These are phyloP conservation scores for Thymallus thymallus DNA, from an alignment of 2,113 vertebrate genomes.

Conservation along the genomic window DNA sequence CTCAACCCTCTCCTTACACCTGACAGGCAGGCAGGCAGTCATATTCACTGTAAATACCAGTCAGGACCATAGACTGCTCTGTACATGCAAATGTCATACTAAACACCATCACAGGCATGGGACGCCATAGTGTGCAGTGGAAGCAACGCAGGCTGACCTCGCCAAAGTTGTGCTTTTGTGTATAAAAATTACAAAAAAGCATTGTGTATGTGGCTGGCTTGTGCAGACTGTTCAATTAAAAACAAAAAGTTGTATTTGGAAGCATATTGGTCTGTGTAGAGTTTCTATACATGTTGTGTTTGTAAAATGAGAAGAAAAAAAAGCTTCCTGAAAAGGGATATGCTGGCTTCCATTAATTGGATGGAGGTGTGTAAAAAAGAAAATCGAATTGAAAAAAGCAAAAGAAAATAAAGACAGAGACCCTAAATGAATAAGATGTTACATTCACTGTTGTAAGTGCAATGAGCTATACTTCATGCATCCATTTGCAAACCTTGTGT, in stretches of 20 bases:
- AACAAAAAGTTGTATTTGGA: constrained; percentile 67
- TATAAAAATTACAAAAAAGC: constrained; percentile 43
- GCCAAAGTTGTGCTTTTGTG: constrained; percentile 59
- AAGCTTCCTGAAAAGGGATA: constrained; percentile 41
- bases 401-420: constrained; percentile 60
- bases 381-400: constrained; percentile 8
- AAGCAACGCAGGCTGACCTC: constrained; percentile 52
- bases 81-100: constrained; percentile 73
- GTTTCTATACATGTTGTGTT: constrained; percentile 80
- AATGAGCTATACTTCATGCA: constrained; percentile 88
- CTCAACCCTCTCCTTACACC: constrained; percentile 19
- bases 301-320: constrained; percentile 66
- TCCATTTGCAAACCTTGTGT: constrained; percentile 91
- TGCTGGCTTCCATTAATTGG: constrained; percentile 68
- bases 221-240: constrained; percentile 58
- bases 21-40: constrained; percentile 42
- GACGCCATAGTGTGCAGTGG: constrained; percentile 42
- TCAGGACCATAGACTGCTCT: constrained; percentile 48
- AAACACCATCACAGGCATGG: constrained; percentile 41
- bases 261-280: constrained; percentile 73
- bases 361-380: constrained; percentile 21
- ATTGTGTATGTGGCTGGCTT: constrained; percentile 64
- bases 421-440: constrained; percentile 71
- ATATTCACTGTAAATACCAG: constrained; percentile 83
- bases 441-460: constrained; percentile 87